Evolutionary conservation across 2,797 vertebrate genomes (phyloP).

Genomic region (Crypturellus tataupa): DNA sequence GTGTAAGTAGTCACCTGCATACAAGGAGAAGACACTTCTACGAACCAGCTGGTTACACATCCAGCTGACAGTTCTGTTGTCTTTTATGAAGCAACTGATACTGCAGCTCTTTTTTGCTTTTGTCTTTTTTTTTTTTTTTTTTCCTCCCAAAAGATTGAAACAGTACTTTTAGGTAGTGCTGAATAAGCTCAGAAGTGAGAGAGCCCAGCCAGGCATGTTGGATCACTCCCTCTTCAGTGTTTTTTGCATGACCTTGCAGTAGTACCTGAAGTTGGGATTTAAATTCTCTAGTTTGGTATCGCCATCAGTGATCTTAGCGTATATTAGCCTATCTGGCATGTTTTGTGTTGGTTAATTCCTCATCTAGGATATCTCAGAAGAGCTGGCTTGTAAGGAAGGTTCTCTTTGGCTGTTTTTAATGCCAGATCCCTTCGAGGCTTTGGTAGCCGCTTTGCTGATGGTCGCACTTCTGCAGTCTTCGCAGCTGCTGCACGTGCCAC

Average conservation of each 20-base stretch:
- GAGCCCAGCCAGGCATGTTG: not conserved
- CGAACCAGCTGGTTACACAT: not conserved
- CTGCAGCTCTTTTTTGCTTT: not conserved
- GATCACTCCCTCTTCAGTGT: too few relatives aligned
- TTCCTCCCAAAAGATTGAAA: not conserved
- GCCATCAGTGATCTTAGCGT: too few relatives aligned
- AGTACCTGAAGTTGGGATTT: not conserved
- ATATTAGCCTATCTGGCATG: not conserved
- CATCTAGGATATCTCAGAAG: not conserved
- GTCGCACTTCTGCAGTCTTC: not conserved
- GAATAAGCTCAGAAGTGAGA: not conserved
- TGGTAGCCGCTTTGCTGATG: too few relatives aligned
- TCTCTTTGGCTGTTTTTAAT: too few relatives aligned
- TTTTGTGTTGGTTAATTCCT: not conserved
- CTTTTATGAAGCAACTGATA: not conserved
- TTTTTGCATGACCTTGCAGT: too few relatives aligned
- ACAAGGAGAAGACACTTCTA: not conserved
- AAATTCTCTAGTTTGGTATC: not conserved
- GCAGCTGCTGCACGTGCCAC: rapidly evolving
- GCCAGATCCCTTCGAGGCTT: not conserved
- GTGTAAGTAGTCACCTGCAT: not conserved
- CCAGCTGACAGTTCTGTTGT: not conserved
- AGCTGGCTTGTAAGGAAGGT: too few relatives aligned
- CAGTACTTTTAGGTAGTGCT: not conserved
- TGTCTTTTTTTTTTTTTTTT: too few relatives aligned